Evolutionary conservation across 2,113 vertebrate species (phyloP).

Genomic region (Psettodes erumei): DNA sequence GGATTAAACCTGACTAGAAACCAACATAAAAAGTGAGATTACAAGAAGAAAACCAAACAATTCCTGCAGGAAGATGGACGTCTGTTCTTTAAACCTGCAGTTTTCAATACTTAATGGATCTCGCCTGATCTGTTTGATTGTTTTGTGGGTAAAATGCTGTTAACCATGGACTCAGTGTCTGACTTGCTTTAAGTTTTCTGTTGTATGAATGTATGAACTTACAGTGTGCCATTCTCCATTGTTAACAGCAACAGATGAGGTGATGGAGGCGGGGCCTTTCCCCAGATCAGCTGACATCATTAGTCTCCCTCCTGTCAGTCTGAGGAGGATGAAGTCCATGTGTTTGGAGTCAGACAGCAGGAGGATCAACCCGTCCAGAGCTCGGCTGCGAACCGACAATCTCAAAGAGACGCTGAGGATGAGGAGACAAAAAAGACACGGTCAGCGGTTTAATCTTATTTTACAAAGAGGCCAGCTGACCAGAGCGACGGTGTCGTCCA

Average conservation of each 20-base stretch:
- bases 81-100: no score
- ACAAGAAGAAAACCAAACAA: no score
- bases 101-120: no score
- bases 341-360: slow-evolving; percentile 90
- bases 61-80: no score
- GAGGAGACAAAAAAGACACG: background rate
- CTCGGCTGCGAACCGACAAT: slow-evolving; percentile 87
- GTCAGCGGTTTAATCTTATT: background rate
- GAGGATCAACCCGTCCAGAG: slow-evolving; percentile 87
- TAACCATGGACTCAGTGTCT: no score
- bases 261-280: slow-evolving; percentile 85
- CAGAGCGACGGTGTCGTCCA: background rate
- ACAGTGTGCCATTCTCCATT: slow-evolving; percentile 94
- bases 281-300: slow-evolving; percentile 91
- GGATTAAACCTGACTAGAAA: no score
- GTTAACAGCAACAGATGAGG: slow-evolving; percentile 81
- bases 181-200: no score
- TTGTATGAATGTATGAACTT: slow-evolving; percentile 47
- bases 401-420: slow-evolving; percentile 85
- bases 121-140: no score
- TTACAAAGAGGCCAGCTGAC: background rate
- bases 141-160: no score
- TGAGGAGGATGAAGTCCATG: slow-evolving; percentile 87
- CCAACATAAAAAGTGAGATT: no score
- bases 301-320: slow-evolving; percentile 84